phyloP scores from a whole-genome alignment of 1,140 invertebrate genomes.

The Lanistes nyassanus region DNA sequence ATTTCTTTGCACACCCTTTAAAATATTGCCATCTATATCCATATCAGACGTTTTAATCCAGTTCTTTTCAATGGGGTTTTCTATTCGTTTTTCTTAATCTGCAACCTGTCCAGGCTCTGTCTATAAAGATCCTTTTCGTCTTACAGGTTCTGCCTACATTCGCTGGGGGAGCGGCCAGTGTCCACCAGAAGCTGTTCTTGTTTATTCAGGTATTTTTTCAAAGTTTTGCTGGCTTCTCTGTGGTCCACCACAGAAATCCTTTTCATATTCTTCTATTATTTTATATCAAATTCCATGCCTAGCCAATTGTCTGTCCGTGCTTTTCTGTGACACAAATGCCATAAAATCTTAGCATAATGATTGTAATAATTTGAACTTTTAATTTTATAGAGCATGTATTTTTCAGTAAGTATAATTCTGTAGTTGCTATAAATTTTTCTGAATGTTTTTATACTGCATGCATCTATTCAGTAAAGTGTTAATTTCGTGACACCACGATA shows the following conservation, averaged over 20 bases:
- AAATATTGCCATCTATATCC: too few relatives aligned
- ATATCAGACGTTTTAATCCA: too few relatives aligned
- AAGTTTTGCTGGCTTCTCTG: too few relatives aligned
- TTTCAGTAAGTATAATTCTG: too few relatives aligned
- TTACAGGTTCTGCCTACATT: background rate
- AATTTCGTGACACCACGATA: background rate
- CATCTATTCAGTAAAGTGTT: background rate
- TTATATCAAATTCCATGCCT: too few relatives aligned
- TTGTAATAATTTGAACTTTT: background rate
- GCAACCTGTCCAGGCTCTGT: background rate
- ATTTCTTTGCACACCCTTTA: too few relatives aligned
- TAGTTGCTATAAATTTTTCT: background rate
- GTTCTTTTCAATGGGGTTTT: background rate
- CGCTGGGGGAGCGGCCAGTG: background rate
- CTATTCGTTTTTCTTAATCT: too few relatives aligned
- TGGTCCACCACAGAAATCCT: too few relatives aligned
- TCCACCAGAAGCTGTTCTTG: background rate
- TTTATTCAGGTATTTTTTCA: background rate
- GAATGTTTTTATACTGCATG: background rate
- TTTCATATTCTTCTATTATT: too few relatives aligned
- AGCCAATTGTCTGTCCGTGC: too few relatives aligned
- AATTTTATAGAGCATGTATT: background rate
- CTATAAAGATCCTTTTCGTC: too few relatives aligned
- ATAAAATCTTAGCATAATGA: background rate
- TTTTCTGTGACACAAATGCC: too few relatives aligned